Conservation (phyloP, 92 coral and sea anemone species). For the Palythoa grandis region DNA sequence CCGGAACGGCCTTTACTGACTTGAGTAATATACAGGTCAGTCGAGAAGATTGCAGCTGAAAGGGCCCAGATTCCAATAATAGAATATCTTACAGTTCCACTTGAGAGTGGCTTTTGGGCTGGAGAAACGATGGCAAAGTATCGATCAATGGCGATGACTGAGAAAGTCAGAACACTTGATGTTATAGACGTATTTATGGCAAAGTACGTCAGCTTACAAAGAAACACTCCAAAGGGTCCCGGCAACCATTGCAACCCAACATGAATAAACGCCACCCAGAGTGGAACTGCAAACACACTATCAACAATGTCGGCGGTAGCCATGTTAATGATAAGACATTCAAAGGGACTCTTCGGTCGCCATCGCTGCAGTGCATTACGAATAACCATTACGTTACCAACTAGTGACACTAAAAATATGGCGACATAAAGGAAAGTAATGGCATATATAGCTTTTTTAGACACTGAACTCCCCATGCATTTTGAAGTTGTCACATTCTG, state of each 20-base stretch:
- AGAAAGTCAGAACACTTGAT: conserved; percentile 17
- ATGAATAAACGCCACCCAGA: conserved; percentile 12
- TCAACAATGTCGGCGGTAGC: conserved; percentile 39
- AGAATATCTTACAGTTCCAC: background rate
- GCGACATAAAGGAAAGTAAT: background rate
- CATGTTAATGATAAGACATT: conserved; percentile 29
- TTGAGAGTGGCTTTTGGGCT: conserved; percentile 27
- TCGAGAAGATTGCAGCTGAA: conserved; percentile 10
- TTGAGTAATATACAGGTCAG: conserved; percentile 33
- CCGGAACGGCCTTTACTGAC: background rate
- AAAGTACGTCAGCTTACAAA: conserved; percentile 28
- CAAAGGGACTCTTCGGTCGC: conserved; percentile 31
- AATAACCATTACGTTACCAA: conserved; percentile 26
- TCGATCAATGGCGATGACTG: conserved; percentile 32
- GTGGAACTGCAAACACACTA: conserved; percentile 28
- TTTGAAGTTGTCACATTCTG: background rate
- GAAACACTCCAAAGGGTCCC: conserved; percentile 16
- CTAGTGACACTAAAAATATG: conserved; percentile 12
- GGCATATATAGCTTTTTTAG: background rate
- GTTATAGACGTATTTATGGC: conserved; percentile 10
- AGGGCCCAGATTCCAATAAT: background rate
- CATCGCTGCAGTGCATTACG: conserved; percentile 20
- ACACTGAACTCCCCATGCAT: background rate
- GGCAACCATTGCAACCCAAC: conserved; percentile 9
- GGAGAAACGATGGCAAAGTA: conserved; percentile 31